A percentile compares a stretch with the other conserved stretches of the same genome.
These are phyloP conservation scores for Bombus turneri DNA, from an alignment of 1,140 invertebrate genomes.

Conservation along the genomic window DNA sequence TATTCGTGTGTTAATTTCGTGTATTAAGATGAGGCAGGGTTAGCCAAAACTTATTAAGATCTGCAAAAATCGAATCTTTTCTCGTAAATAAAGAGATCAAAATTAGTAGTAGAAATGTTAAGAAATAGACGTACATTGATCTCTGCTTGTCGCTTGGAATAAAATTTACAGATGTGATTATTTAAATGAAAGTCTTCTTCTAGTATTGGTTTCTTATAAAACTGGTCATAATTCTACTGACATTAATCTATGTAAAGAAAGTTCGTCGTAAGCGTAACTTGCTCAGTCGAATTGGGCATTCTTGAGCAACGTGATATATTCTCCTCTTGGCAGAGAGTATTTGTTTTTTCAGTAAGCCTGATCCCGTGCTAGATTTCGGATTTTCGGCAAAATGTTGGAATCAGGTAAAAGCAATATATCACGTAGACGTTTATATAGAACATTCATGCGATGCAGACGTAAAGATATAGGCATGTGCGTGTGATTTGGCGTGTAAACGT, in stretches of 20 bases:
- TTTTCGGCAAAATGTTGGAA: background rate
- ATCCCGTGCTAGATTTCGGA: background rate
- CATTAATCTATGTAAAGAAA: background rate
- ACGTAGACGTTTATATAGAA: background rate
- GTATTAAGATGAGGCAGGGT: too few relatives aligned
- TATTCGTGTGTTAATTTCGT: too few relatives aligned
- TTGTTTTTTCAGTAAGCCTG: background rate
- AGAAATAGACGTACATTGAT: too few relatives aligned
- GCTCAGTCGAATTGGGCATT: background rate
- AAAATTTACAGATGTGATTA: too few relatives aligned
- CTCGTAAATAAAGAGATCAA: too few relatives aligned
- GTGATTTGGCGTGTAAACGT: background rate
- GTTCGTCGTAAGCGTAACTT: background rate
- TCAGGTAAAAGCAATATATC: slow-evolving; percentile 15
- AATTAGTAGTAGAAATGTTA: too few relatives aligned
- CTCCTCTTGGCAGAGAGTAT: background rate
- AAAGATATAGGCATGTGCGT: background rate
- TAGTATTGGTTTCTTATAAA: background rate
- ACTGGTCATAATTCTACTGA: too few relatives aligned
- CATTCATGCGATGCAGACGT: background rate
- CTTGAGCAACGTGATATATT: background rate
- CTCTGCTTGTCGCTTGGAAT: too few relatives aligned
- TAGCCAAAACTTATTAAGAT: too few relatives aligned
- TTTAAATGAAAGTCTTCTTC: background rate
- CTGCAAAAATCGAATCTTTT: too few relatives aligned